Evolutionary conservation across 1,140 invertebrate species (phyloP), one percentile per base, ranked within the genome.

Genomic region (Heliconius hewitsoni): DNA sequence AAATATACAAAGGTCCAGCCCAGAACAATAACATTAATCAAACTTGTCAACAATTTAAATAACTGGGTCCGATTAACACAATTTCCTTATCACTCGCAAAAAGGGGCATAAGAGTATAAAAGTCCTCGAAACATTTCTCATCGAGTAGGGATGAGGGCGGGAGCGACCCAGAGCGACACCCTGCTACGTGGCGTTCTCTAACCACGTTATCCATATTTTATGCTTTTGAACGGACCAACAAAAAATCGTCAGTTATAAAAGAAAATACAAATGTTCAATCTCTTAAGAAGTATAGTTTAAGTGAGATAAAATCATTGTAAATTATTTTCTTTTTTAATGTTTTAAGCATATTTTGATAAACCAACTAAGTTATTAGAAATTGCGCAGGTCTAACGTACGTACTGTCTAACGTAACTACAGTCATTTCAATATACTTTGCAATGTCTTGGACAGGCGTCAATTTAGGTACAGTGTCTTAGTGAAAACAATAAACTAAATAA

Each of bases 51-150:
- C 6, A 66, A 66, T 30, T 66, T 16, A 66, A 66, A 30, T 66
- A 66, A 90, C 87, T 76, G 85, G 84, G 86, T 87, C 87, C 90
- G 90, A 92, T 93, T 93, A 94, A 93, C 90, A 93, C 89, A 90
- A 91, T 94, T 93, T 92, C 90, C 91, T 94, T 91, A 89, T 91
- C 88, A 82, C 88, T 88, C 88, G 87, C 90, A 94, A 93, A 93
- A 92, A 90, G 88, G 85, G 87, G 85, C 87, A 88, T 84, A 86
- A 89, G 86, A 88, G 89, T 89, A 91, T 88, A 90, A 92, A 91
- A 89, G 89, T 87, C 86, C 87, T 87, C 89, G 90, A 91, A 91
- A 91, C 90, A 91, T 92, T 93, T 93, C 88, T 91, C 91, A 89
- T 88, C 89, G 91, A 87, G 81, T 83, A 87, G 84, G 79, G 82